Evolutionary conservation across 1,140 invertebrate species (phyloP).

Genomic region (Berghia stephanieae): DNA sequence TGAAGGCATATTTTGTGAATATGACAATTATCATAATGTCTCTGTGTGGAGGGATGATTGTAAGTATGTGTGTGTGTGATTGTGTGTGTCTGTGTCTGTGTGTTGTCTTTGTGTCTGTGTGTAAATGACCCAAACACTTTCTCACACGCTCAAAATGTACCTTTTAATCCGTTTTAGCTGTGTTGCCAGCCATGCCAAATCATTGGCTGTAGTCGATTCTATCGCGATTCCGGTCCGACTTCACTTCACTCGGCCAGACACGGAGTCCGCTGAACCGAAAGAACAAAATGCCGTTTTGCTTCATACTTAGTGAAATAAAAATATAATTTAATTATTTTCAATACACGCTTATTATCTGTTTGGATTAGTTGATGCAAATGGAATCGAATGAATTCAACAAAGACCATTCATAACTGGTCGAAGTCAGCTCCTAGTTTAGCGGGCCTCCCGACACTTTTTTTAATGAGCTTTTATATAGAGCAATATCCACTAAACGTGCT

Average conservation of each 20-base stretch:
- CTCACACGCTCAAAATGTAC: not conserved
- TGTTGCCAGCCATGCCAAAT: not conserved
- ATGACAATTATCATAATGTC: not conserved
- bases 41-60: too few species aligned
- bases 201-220: not conserved
- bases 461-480: too few species aligned
- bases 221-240: not conserved
- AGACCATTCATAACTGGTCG: not conserved
- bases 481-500: too few species aligned
- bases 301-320: not conserved
- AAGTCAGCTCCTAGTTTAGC: too few species aligned
- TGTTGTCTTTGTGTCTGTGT: not conserved
- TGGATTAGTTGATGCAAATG: not conserved
- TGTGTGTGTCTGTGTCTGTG: not conserved
- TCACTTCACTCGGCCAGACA: not conserved
- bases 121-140: not conserved
- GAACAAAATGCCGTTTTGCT: not conserved
- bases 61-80: not conserved
- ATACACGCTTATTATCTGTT: not conserved
- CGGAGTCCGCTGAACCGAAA: not conserved
- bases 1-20: not conserved
- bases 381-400: not conserved
- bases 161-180: not conserved
- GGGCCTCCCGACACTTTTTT: not conserved
- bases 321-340: not conserved